Conservation (phyloP, 2,113 vertebrate species). For the Camarhynchus parvulus region DNA sequence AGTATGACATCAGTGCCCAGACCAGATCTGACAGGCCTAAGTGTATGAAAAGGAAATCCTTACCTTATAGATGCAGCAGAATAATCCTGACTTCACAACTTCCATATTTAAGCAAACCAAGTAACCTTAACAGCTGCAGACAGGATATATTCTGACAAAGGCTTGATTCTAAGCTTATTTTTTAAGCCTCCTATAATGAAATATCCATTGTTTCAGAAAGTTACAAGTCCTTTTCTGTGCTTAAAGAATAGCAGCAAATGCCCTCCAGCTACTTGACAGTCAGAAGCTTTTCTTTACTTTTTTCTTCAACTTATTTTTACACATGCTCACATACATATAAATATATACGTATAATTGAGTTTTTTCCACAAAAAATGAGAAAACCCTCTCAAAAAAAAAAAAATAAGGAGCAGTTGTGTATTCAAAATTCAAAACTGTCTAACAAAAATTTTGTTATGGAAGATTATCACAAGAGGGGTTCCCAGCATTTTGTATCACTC, state of each 20-base stretch:
- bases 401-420: background rate
- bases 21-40: background rate
- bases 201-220: background rate
- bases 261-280: background rate
- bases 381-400: accelerated
- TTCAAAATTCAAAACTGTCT: background rate
- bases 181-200: background rate
- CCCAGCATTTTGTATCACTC: background rate
- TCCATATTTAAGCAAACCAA: background rate
- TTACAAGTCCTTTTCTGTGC: background rate
- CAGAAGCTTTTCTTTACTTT: background rate
- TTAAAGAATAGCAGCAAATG: background rate
- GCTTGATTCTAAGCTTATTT: background rate
- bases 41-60: background rate
- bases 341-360: accelerated
- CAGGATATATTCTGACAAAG: background rate
- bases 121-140: background rate
- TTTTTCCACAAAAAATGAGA: background rate
- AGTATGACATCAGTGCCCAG: background rate
- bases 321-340: accelerated
- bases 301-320: background rate
- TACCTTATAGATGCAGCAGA: background rate
- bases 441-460: background rate
- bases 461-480: background rate
- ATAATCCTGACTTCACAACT: background rate